Evolutionary conservation across 2,888 invertebrate species (phyloP).

Genomic region (Scotopteryx bipunctaria): DNA sequence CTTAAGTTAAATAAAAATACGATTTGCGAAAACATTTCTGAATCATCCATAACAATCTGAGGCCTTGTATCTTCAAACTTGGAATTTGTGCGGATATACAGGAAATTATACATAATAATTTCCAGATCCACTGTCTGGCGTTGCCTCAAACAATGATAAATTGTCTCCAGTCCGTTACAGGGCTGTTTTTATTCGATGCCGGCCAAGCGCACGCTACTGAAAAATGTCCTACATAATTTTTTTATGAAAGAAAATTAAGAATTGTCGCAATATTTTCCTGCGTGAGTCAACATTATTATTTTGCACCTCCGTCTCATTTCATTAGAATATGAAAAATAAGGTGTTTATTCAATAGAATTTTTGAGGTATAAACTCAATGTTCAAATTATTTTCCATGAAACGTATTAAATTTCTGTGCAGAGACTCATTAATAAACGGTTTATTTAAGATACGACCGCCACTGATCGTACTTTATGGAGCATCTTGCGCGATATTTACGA

Average conservation of each 20-base stretch:
- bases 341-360: too few species aligned
- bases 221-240: neutral
- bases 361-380: too few species aligned
- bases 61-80: neutral
- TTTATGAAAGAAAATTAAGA: neutral
- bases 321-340: too few species aligned
- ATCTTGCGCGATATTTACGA: conserved; percentile 16
- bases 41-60: conserved; percentile 15
- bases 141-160: conserved; percentile 12
- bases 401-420: neutral
- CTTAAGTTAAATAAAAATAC: neutral
- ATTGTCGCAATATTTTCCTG: neutral
- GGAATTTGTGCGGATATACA: neutral
- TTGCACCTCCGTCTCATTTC: too few species aligned
- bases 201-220: neutral
- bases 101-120: conserved; percentile 7
- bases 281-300: too few species aligned
- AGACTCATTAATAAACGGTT: conserved; percentile 5
- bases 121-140: conserved; percentile 9
- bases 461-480: conserved; percentile 15
- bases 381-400: too few species aligned
- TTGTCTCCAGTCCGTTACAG: conserved; percentile 11
- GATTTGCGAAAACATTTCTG: conserved; percentile 1
- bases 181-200: conserved; percentile 3
- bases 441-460: conserved; percentile 1